Conservation (phyloP, 1,140 invertebrate species). For the Hesperophylax magnus region DNA sequence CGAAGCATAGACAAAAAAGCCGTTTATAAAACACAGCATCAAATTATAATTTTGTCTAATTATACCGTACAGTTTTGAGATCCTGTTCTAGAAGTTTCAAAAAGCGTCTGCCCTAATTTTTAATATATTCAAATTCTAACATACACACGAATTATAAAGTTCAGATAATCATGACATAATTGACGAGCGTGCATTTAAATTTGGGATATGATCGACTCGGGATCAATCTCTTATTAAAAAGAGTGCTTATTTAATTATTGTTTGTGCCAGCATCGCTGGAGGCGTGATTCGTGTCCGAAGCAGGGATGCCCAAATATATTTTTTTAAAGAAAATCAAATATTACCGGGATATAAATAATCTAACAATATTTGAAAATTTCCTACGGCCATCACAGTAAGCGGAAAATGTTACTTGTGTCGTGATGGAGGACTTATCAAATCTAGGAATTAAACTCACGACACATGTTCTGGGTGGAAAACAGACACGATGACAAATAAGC, state of each 20-base stretch:
- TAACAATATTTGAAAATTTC: too few relatives aligned
- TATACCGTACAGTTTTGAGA: not conserved
- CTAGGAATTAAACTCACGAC: too few relatives aligned
- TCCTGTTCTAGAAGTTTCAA: slow-evolving; percentile 11
- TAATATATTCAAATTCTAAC: slow-evolving; percentile 33
- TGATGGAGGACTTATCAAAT: too few relatives aligned
- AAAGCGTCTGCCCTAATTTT: slow-evolving; percentile 24
- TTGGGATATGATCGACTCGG: slow-evolving; percentile 23
- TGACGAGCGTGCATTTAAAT: slow-evolving; percentile 36
- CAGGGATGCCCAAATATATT: slow-evolving; percentile 1
- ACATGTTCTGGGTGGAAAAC: too few relatives aligned
- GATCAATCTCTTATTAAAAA: slow-evolving; percentile 24
- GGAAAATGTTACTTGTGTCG: too few relatives aligned
- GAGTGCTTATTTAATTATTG: slow-evolving; percentile 42
- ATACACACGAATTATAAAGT: slow-evolving; percentile 21
- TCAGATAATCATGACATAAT: slow-evolving; percentile 18
- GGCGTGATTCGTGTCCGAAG: slow-evolving; percentile 25
- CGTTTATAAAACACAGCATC: not conserved
- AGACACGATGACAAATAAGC: too few relatives aligned
- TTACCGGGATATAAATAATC: too few relatives aligned
- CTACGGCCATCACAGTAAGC: too few relatives aligned
- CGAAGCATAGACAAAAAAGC: not conserved
- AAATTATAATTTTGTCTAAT: not conserved
- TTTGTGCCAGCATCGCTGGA: slow-evolving; percentile 24
- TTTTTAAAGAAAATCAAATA: too few relatives aligned